Evolutionary conservation across 2,113 vertebrate genomes (phyloP).

Genomic region (Antennarius striatus): DNA sequence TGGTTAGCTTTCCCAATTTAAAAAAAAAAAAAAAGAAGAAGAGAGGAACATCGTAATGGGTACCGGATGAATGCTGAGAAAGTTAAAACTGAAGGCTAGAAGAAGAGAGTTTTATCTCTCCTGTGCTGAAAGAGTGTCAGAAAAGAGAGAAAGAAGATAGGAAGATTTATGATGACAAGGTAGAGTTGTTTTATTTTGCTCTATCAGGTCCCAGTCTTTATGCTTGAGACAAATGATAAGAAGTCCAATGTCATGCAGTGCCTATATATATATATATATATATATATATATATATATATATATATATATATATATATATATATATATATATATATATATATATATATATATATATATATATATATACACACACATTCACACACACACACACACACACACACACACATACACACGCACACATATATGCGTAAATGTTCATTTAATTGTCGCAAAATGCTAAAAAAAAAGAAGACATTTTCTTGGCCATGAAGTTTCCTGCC

Average conservation of each 20-base stretch:
- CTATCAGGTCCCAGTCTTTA: slow-evolving; percentile 38
- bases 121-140: slow-evolving; percentile 16
- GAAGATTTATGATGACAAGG: slow-evolving; percentile 31
- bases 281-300: too few species aligned
- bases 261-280: slow-evolving; percentile 52
- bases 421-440: slow-evolving; percentile 39
- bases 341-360: slow-evolving; percentile 14
- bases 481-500: slow-evolving; percentile 25
- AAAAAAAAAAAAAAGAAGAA: slow-evolving; percentile 47
- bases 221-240: slow-evolving; percentile 59
- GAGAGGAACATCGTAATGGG: slow-evolving; percentile 50
- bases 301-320: too few species aligned
- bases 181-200: slow-evolving; percentile 52
- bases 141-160: slow-evolving; percentile 37
- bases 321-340: not conserved
- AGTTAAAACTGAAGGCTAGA: slow-evolving; percentile 36
- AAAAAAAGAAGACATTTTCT: slow-evolving; percentile 37
- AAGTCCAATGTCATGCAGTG: slow-evolving; percentile 36
- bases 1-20: slow-evolving; percentile 70
- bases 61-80: slow-evolving; percentile 56
- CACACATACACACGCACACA: slow-evolving; percentile 3
- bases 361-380: not conserved
- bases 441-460: slow-evolving; percentile 26
- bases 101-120: slow-evolving; percentile 41
- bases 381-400: slow-evolving; percentile 15